Evolutionary conservation across 92 coral and sea anemone species (phyloP), one percentile per base, ranked within the genome.

Genomic region (Phenganax subtilis): DNA sequence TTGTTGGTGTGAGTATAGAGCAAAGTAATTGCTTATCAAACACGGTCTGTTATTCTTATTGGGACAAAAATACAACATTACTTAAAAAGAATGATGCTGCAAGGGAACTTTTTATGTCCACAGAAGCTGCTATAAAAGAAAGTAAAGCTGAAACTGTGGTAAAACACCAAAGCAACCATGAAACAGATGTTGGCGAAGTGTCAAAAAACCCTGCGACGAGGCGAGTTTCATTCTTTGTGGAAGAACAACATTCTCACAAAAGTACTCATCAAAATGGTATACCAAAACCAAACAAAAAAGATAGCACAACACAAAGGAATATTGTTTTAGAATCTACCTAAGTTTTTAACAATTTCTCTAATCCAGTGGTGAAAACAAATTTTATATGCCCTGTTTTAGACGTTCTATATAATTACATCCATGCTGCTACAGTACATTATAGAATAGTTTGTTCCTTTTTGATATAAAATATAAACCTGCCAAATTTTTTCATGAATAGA

Each of bases 141-240:
- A 59, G 17, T 12, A 16, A 59, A 68, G 57, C 27, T 54, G 27
- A 81, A 81, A 63, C 28, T 52, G 77, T 69, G 2, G 56, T 63
- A 16, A 75, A 81, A 81, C 17, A 3, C 25, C 61, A 74, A 55
- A 81, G 62, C 67, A 54, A 15, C 54, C 47, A 75, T 65, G 72
- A 10, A 69, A 17, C 44, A 7, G 63, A 62, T 10, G 27, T 28
- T 62, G 17, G 7, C 17, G 69, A n/a, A 7, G 25, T 37, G 10
- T 62, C 69, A n/a, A 62, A 62, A 62, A 62, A 62, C 27, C 65
- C 65, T 6, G 17, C 17, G 6, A 59, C 12, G 17, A 59, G 65
- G 65, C 65, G 65, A 25, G 65, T 62, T 62, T 20, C 25, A 20
- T 20, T 20, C 25, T 20, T 20, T 20, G 25, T 20, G 25, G 25